phyloP scores from a whole-genome alignment of 92 coral and sea anemone genomes.

The Virgularia gustaviana region DNA sequence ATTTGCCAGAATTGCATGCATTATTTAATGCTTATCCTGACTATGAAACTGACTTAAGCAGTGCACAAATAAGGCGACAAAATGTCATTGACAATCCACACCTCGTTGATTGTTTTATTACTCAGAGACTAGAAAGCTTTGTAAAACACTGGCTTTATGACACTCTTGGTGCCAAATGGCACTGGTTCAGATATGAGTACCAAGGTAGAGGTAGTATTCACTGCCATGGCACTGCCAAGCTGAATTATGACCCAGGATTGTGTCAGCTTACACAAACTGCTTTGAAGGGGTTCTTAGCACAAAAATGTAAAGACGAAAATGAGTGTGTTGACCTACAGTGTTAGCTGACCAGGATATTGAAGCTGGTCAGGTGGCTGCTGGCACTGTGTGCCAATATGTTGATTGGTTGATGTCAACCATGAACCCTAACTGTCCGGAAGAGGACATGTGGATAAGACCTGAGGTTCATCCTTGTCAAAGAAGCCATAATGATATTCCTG shows the following conservation, averaged over 20 bases:
- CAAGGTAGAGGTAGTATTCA: too few relatives aligned
- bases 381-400: constrained; percentile 63
- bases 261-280: constrained; percentile 37
- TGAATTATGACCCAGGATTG: constrained; percentile 22
- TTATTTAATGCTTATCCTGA: constrained; percentile 10
- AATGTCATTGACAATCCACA: too few relatives aligned
- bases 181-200: too few relatives aligned
- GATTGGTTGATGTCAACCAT: constrained; percentile 56
- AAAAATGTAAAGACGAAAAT: constrained; percentile 44
- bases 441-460: constrained; percentile 48
- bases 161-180: too few relatives aligned
- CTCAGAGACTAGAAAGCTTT: not conserved
- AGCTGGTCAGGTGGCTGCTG: constrained; percentile 56
- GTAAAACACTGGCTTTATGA: too few relatives aligned
- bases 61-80: constrained; percentile 10
- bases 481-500: constrained; percentile 48
- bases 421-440: constrained; percentile 64
- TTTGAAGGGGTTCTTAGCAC: constrained; percentile 51
- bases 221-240: too few relatives aligned
- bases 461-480: constrained; percentile 60
- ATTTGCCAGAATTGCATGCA: constrained; percentile 46
- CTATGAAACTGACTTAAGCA: not conserved
- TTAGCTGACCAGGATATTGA: constrained; percentile 52
- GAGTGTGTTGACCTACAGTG: constrained; percentile 24
- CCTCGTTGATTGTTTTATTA: not conserved